Percentiles rank a stretch among this genome's conserved stretches.
phyloP scores from a whole-genome alignment of 2,113 vertebrate species.

The Odocoileus virginianus region DNA sequence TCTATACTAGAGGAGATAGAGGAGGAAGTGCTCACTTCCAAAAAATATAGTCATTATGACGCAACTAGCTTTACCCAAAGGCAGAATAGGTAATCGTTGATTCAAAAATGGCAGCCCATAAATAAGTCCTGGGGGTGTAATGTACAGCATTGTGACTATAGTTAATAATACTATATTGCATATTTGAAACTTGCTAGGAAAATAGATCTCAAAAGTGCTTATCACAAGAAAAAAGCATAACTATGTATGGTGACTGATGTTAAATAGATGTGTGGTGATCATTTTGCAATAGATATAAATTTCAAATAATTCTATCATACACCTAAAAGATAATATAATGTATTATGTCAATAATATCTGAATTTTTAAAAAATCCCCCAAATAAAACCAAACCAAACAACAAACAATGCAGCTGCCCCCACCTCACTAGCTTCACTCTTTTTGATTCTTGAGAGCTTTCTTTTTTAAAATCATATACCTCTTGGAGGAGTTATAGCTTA shows the following conservation, averaged over 20 bases:
- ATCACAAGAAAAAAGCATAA: neutral
- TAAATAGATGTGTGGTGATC: neutral
- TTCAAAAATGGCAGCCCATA: neutral
- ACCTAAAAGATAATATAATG: neutral
- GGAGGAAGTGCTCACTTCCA: neutral
- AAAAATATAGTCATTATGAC: neutral
- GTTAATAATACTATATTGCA: neutral
- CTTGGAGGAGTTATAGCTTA: neutral
- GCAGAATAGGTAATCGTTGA: neutral
- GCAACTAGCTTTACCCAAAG: neutral
- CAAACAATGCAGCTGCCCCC: neutral
- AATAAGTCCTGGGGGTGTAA: neutral
- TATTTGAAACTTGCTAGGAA: neutral
- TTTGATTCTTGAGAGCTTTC: neutral
- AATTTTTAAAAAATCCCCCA: neutral
- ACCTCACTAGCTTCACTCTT: neutral
- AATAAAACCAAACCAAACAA: neutral
- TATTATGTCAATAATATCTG: neutral
- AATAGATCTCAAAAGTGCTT: neutral
- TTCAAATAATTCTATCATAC: neutral
- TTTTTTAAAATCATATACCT: neutral
- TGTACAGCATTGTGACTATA: neutral
- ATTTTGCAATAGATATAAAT: neutral
- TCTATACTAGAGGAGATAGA: neutral
- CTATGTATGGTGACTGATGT: neutral